phyloP scores from a whole-genome alignment of 1,140 invertebrate genomes.

The Colletes gigas region DNA sequence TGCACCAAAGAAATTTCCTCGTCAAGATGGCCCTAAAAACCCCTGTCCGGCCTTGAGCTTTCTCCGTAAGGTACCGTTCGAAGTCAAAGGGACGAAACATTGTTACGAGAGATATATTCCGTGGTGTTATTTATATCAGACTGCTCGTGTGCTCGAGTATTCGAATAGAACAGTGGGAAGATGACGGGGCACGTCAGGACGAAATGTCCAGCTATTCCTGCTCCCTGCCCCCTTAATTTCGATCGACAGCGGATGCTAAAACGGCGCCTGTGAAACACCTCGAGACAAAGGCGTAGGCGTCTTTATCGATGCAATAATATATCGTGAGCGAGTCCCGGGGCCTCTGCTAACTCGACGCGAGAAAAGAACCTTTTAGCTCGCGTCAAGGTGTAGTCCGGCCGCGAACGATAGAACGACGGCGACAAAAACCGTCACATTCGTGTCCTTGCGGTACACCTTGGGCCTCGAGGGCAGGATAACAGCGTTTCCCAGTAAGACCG shows the following conservation, averaged over 20 bases:
- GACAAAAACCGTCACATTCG: conserved; percentile 60
- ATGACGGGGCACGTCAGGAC: neutral
- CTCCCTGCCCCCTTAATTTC: conserved; percentile 21
- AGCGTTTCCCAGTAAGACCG: conserved; percentile 56
- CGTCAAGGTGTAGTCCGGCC: conserved; percentile 10
- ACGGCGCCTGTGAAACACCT: conserved; percentile 33
- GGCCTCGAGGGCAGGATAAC: conserved; percentile 57
- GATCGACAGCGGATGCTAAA: conserved; percentile 7
- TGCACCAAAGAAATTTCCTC: too few relatives aligned
- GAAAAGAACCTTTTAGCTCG: conserved; percentile 55
- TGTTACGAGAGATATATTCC: too few relatives aligned
- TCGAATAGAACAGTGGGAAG: too few relatives aligned
- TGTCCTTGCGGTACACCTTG: conserved; percentile 67
- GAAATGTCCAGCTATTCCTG: neutral
- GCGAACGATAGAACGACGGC: conserved; percentile 30
- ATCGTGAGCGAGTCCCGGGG: conserved; percentile 46
- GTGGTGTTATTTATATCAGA: too few relatives aligned
- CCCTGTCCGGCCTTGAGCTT: too few relatives aligned
- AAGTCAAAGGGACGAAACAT: too few relatives aligned
- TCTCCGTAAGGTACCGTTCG: too few relatives aligned
- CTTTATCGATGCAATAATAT: conserved; percentile 72
- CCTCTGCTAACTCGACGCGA: conserved; percentile 17
- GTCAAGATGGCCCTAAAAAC: too few relatives aligned
- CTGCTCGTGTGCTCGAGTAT: too few relatives aligned
- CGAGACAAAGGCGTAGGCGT: conserved; percentile 67